A percentile compares a stretch with the other conserved stretches of the same genome.
These are phyloP conservation scores for Rhagoletis pomonella DNA, from an alignment of 1,140 invertebrate genomes.

Conservation along the genomic window DNA sequence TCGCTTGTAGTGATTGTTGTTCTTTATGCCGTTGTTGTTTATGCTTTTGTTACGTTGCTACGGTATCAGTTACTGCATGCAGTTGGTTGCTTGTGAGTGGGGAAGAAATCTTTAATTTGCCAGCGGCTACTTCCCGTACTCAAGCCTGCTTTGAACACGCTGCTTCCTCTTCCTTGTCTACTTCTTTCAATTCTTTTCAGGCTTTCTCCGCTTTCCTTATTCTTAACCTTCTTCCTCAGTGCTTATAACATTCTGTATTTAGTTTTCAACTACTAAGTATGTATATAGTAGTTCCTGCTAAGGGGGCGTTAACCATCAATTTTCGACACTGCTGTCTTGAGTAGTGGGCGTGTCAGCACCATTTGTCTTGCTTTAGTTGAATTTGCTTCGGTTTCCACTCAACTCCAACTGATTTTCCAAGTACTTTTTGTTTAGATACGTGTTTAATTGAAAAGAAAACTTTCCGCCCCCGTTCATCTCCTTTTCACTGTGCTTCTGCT, in stretches of 20 bases:
- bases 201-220: background rate
- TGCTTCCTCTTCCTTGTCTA: background rate
- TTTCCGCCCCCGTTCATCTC: constrained; percentile 4
- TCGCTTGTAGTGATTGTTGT: background rate
- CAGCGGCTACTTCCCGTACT: background rate
- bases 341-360: constrained; percentile 9
- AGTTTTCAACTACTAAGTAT: background rate
- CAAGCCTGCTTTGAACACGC: background rate
- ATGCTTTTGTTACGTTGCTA: constrained; percentile 20
- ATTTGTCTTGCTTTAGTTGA: constrained; percentile 3
- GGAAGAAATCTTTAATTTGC: constrained; percentile 19
- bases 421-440: constrained; percentile 24
- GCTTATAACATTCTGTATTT: background rate
- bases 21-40: background rate
- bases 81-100: background rate
- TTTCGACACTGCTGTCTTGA: constrained; percentile 1
- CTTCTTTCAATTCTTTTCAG: background rate
- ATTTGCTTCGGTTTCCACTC: background rate
- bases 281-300: background rate
- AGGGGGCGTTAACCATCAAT: constrained; percentile 25
- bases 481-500: background rate
- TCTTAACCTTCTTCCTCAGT: background rate
- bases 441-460: constrained; percentile 57
- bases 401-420: background rate
- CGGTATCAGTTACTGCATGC: constrained; percentile 23